Evolutionary conservation across 2,113 vertebrate species (phyloP), one percentile per base, ranked within the genome.

Genomic region (Oreochromis tanganicae): DNA sequence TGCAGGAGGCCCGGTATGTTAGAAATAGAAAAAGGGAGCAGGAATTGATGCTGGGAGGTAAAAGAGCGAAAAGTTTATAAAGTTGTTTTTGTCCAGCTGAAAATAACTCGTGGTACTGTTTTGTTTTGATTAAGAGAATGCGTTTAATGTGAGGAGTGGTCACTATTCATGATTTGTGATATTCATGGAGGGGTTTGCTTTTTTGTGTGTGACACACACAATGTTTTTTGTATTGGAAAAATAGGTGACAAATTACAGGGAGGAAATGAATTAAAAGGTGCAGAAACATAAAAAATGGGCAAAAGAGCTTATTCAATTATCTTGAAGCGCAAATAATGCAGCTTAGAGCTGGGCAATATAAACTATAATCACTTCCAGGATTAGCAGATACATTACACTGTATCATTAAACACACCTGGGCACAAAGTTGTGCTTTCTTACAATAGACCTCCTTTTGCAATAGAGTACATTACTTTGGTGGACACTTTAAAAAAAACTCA

Each of bases 1-100:
- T 89, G 93, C 91, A 91, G 86, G 87, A 88, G 86, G 73, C 81
- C 86, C 13, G 21, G 52, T 81, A 73, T 81, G 83, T 81, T 57
- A 56, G 61, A 86, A 71, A 84, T 83, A 79, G 59, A 36, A 86
- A 71, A 71, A 80, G 29, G 38, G 84, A 16, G 50, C 57, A 86
- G 57, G 71, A 43, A 83, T 55, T 80, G 86, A 85, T 86, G 75
- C 61, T 48, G 54, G 11, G 41, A 85, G 71, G 55, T 43, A 82
- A 73, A 71, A 43, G 32, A 68, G 21, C 24, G 24, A 81, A 87
- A 84, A 86, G 84, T 56, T 88, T 83, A 7, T 19, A 43, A 27
- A 87, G 88, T 84, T 80, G 32, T 71, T 81, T 38, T 59, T 13
- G 48, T 87, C 46, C 17, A 55, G 43, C 34, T 85, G 17, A 71